Evolutionary conservation across 2,888 invertebrate genomes (phyloP).

Genomic region (Stictocephala bisonia): DNA sequence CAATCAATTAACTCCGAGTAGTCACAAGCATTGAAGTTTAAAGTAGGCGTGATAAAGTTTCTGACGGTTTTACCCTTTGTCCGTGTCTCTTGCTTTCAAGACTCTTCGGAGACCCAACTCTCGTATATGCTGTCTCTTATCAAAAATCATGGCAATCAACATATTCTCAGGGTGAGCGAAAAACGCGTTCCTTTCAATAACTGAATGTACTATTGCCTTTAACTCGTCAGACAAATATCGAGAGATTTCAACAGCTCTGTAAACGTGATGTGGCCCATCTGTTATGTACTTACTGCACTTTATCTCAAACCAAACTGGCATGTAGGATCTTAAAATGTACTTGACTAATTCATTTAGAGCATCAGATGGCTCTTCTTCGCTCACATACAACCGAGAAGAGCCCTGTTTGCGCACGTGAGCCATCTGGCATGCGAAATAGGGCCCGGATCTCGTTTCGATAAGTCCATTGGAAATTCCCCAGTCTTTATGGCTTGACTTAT

Average conservation of each 20-base stretch:
- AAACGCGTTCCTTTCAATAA: too few relatives aligned
- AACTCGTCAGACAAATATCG: slow-evolving; percentile 33
- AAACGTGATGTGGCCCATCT: too few relatives aligned
- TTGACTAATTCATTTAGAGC: too few relatives aligned
- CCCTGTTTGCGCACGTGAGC: slow-evolving; percentile 36
- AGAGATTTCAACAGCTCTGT: too few relatives aligned
- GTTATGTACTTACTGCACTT: too few relatives aligned
- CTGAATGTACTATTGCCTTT: slow-evolving; percentile 5
- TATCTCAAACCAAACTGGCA: too few relatives aligned
- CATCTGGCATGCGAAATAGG: slow-evolving; percentile 31
- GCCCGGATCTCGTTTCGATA: slow-evolving; percentile 29
- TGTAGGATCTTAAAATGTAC: too few relatives aligned
- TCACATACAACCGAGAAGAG: slow-evolving; percentile 32
- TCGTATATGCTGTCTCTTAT: slow-evolving; percentile 8
- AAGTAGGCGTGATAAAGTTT: slow-evolving; percentile 26
- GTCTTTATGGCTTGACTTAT: slow-evolving; percentile 42
- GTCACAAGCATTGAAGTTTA: slow-evolving; percentile 29
- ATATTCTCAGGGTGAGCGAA: slow-evolving; percentile 42
- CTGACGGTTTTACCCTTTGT: slow-evolving; percentile 24
- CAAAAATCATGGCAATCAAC: slow-evolving; percentile 24
- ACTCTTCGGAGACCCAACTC: neutral
- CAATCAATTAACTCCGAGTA: too few relatives aligned
- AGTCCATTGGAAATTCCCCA: slow-evolving; percentile 43
- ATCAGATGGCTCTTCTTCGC: too few relatives aligned
- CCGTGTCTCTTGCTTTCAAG: slow-evolving; percentile 27